Base-by-base conservation (phyloP, 2,797 vertebrate genomes). In the Xiphorhynchus erythropygius region DNA sequence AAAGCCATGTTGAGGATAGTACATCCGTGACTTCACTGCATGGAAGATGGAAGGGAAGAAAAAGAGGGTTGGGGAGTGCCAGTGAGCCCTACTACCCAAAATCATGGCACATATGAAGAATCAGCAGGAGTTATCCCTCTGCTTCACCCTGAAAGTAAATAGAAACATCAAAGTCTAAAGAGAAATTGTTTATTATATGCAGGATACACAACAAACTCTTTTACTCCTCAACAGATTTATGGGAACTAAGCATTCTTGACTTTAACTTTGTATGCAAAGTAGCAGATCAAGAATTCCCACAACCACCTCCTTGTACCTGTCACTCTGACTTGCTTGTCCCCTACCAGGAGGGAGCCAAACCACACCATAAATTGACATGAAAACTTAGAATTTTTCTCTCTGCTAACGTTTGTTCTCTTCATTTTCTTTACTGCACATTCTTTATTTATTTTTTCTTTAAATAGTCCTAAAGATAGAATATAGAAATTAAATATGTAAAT, bases 41-140 rank as follows among this genome's bases (percentile, higher is more conserved):
- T 39, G 22, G 46, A 92, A 62, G 8, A 12, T 2, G 56, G 33
- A 76, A 87, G 2, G 3, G 47, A 73, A 75, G 13, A 55, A 84
- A 25, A 35, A 27, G 5, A 15, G 4, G 2, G 2, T 5, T 9
- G 10, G 0, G 7, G 0, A 16, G 3, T 57, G 11, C 17, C 73
- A 37, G 42, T 70, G 22, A 80, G 35, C 19, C 44, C 60, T 52
- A 11, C 15, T 44, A 37, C 9, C 42, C 50, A 28, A 77, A 85
- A 80, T 37, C 41, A 65, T 32, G 4, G 49, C 12, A 49, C 0
- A 6, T 2, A 0, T 23, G n/a, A 69, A 80, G 39, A 42, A 52
- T 4, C 52, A 88, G 18, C 39, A 80, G 42, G 75, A 64, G 21
- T 49, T 55, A 62, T 1, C 23, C 30, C 27, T 70, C 62, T 75